phyloP scores from a whole-genome alignment of 2,113 vertebrate genomes.

The Seriola dumerili region DNA sequence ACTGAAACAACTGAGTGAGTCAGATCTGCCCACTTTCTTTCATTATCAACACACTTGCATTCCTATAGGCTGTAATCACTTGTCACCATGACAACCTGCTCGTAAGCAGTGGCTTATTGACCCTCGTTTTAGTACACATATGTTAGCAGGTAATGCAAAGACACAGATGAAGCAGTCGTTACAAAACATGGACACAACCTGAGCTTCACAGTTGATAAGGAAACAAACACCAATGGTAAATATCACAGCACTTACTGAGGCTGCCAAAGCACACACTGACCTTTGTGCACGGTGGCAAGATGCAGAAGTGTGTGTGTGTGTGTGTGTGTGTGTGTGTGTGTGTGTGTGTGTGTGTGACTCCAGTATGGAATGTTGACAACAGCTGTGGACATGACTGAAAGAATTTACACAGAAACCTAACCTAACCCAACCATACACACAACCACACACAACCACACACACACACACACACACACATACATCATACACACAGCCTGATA shows the following conservation, averaged over 20 bases:
- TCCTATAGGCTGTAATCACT: slow-evolving; percentile 50
- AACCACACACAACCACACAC: slow-evolving; percentile 20
- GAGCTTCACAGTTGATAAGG: neutral
- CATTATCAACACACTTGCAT: slow-evolving; percentile 47
- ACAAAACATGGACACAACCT: neutral
- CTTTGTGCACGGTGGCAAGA: too few species aligned
- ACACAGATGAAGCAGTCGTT: neutral
- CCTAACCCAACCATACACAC: neutral
- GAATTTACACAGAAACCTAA: slow-evolving; percentile 67
- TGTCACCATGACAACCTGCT: slow-evolving; percentile 32
- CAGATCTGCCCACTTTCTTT: slow-evolving; percentile 8
- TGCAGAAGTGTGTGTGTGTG: too few species aligned
- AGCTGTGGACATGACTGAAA: slow-evolving; percentile 68
- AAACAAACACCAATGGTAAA: too few species aligned
- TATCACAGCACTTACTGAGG: too few species aligned
- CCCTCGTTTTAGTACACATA: neutral
- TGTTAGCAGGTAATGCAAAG: slow-evolving; percentile 2
- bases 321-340: too few species aligned
- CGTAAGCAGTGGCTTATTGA: slow-evolving; percentile 17
- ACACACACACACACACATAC: slow-evolving; percentile 32
- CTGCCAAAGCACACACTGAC: too few species aligned
- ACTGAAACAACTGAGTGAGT: slow-evolving; percentile 31
- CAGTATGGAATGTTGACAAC: slow-evolving; percentile 69
- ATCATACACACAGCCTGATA: too few species aligned
- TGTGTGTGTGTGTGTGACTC: neutral